Evolutionary conservation across 2,888 invertebrate species (phyloP).

Genomic region (Ectobius pallidus): DNA sequence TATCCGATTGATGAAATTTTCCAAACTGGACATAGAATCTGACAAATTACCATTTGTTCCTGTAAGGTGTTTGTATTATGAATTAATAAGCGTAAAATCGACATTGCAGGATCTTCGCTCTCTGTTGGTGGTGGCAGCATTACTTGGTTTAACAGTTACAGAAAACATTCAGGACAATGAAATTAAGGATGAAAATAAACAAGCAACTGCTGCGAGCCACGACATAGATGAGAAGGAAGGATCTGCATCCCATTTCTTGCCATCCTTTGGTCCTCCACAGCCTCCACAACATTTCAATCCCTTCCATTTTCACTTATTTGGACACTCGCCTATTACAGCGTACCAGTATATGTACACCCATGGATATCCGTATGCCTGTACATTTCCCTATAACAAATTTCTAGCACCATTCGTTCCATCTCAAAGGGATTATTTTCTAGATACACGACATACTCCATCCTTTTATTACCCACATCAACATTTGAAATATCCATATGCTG

Average conservation of each 20-base stretch:
- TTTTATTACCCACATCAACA: not conserved
- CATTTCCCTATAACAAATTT: not conserved
- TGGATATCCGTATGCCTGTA: conserved; percentile 8
- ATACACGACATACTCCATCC: not conserved
- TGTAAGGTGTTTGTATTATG: too few relatives aligned
- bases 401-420: not conserved
- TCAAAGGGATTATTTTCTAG: not conserved
- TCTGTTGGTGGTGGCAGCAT: not conserved
- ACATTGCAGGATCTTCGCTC: not conserved
- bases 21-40: too few relatives aligned
- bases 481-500: not conserved
- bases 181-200: not conserved
- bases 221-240: not conserved
- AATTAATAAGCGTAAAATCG: too few relatives aligned
- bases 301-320: not conserved
- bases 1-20: too few relatives aligned
- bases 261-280: conserved; percentile 21
- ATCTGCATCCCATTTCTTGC: conserved; percentile 5
- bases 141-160: not conserved
- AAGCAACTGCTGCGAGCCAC: not conserved
- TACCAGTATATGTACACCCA: not conserved
- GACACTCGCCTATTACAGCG: not conserved
- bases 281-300: not conserved
- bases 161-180: not conserved
- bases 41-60: too few relatives aligned